Conservation (phyloP, 2,888 invertebrate species). For the Copidosoma aretas region DNA sequence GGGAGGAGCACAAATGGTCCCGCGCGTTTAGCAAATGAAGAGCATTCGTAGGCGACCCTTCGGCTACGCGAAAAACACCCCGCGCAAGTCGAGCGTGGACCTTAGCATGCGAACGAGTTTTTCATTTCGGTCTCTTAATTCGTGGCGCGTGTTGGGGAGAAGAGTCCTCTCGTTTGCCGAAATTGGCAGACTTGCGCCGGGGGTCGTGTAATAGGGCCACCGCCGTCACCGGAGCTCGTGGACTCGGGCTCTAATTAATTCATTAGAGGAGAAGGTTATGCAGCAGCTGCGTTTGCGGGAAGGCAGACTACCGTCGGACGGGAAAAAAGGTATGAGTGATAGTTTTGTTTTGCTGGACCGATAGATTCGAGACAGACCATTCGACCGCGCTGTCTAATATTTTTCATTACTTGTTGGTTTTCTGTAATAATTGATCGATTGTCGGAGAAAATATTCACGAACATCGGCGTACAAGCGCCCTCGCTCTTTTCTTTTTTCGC, state of each 20-base stretch:
- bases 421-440: too few relatives aligned
- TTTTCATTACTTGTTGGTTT: too few relatives aligned
- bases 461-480: too few relatives aligned
- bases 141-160: background rate
- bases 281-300: too few relatives aligned
- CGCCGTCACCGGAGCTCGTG: too few relatives aligned
- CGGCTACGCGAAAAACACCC: background rate
- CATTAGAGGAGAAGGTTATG: background rate
- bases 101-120: slow-evolving; percentile 19
- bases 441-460: too few relatives aligned
- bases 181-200: background rate
- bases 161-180: slow-evolving; percentile 11
- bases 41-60: slow-evolving; percentile 16
- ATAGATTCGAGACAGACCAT: too few relatives aligned
- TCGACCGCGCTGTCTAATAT: too few relatives aligned
- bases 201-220: background rate
- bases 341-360: too few relatives aligned
- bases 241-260: slow-evolving; percentile 12
- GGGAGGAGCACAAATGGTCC: background rate
- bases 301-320: too few relatives aligned
- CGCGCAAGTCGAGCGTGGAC: slow-evolving; percentile 1
- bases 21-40: slow-evolving; percentile 10
- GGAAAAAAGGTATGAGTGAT: too few relatives aligned
- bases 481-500: too few relatives aligned
- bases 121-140: background rate